Percentiles rank a stretch among this genome's conserved stretches.
Conservation (phyloP, 2,113 vertebrate genomes). For the Melanostigma gelatinosum region DNA sequence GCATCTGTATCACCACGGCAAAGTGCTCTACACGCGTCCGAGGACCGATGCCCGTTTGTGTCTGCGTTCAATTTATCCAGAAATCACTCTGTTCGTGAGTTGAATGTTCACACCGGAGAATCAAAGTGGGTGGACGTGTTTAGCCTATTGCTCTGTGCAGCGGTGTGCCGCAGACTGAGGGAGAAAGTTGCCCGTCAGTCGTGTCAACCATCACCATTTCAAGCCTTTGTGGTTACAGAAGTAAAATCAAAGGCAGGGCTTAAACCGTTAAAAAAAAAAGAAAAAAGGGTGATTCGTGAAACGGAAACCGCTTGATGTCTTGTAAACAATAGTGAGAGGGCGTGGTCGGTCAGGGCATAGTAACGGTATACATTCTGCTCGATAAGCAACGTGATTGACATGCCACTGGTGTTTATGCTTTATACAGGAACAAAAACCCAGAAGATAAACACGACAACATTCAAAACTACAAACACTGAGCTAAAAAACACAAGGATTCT, state of each 20-base stretch:
- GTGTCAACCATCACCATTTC: constrained; percentile 81
- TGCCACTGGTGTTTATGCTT: constrained; percentile 77
- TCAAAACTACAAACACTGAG: constrained; percentile 64
- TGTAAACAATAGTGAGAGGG: constrained; percentile 83
- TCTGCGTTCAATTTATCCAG: constrained; percentile 29
- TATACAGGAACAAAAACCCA: constrained; percentile 61
- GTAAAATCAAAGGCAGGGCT: constrained; percentile 72
- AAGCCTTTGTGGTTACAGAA: constrained; percentile 81
- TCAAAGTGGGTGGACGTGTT: constrained; percentile 39
- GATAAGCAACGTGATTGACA: constrained; percentile 80
- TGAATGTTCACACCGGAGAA: constrained; percentile 45
- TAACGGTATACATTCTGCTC: constrained; percentile 84
- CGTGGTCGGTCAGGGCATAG: constrained; percentile 69
- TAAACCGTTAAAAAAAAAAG: constrained; percentile 54
- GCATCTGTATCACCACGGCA: constrained; percentile 73
- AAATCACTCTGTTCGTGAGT: constrained; percentile 35
- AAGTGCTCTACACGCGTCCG: constrained; percentile 77
- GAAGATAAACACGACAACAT: constrained; percentile 67
- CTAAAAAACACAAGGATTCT: constrained; percentile 63
- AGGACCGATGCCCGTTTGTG: constrained; percentile 48
- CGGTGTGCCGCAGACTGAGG: constrained; percentile 23
- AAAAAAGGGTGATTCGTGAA: constrained; percentile 48
- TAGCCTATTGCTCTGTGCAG: constrained; percentile 63
- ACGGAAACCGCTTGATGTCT: constrained; percentile 69
- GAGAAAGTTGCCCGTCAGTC: constrained; percentile 27